phyloP scores from a whole-genome alignment of 2,888 invertebrate genomes.

The Orthonevra nobilis region DNA sequence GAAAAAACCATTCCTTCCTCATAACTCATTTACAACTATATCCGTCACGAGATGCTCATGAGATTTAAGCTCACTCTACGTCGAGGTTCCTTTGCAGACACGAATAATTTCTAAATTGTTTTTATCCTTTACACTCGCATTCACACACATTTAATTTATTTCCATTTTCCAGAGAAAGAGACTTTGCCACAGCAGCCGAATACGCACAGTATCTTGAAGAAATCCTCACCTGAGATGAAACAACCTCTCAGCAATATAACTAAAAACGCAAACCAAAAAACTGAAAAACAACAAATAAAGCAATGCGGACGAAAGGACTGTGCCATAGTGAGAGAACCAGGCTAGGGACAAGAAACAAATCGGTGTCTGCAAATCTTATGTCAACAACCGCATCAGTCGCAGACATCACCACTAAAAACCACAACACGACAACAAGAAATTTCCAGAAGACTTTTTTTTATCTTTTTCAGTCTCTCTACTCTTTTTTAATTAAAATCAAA shows the following conservation, averaged over 20 bases:
- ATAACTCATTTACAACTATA: too few relatives aligned
- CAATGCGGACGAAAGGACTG: conserved; percentile 54
- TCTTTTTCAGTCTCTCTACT: too few relatives aligned
- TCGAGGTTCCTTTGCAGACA: too few relatives aligned
- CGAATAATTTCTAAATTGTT: too few relatives aligned
- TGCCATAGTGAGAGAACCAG: conserved; percentile 49
- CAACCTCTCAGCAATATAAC: conserved; percentile 31
- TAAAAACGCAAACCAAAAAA: conserved; percentile 67
- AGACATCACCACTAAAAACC: conserved; percentile 17
- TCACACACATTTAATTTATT: too few relatives aligned
- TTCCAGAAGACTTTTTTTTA: conserved; percentile 15
- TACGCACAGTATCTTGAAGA: conserved; percentile 77
- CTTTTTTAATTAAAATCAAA: conserved; percentile 45
- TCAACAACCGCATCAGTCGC: neutral
- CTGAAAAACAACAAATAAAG: conserved; percentile 55
- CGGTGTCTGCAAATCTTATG: conserved; percentile 1
- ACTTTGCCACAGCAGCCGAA: conserved; percentile 77
- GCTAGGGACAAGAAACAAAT: conserved; percentile 15
- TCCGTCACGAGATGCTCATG: too few relatives aligned
- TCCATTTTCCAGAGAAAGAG: conserved; percentile 71
- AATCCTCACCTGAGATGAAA: conserved; percentile 73
- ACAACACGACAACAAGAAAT: conserved; percentile 11
- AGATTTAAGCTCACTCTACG: too few relatives aligned
- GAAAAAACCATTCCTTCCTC: too few relatives aligned
- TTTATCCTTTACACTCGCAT: too few relatives aligned